Base-by-base conservation (phyloP, 1,140 invertebrate species). In the Gonatopus flavifemur region DNA sequence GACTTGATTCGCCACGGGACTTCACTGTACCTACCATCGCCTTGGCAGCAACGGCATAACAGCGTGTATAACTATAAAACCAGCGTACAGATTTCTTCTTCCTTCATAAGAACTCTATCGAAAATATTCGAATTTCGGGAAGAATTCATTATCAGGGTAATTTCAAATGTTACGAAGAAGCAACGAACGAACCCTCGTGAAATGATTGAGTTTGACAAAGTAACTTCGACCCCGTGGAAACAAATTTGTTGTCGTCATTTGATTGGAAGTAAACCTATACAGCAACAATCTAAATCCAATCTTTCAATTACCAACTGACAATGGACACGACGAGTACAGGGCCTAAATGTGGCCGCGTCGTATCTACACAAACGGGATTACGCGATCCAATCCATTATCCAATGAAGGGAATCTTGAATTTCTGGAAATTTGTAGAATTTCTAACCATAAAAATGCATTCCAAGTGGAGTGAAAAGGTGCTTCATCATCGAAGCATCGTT, bases 291-390 rank as follows among this genome's bases (percentile, higher is more conserved):
- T 72, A 72, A 72, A 73, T 77, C 66, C 71, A 78, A 78, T 78
- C 66, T 74, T 75, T 71, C 76, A 78, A 78, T 78, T 77, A 78
- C 70, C 62, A 62, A 49, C 61, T 62, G 59, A 72, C 69, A 74
- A 75, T 73, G 65, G 59, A 28, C 59, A 46, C 64, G 62, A 65
- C 64, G 59, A 48, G 49, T 55, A 49, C 55, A 50, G 56, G 51
- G 62, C 65, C 66, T 72, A 70, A 76, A 72, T 70, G 71, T 74
- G 67, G 59, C 72, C 64, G 70, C 75, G 73, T 77, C 72, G 72
- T 74, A 75, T 72, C 69, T 70, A 66, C 73, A 72, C 74, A 76
- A 77, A 78, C 71, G 70, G 67, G 69, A 76, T 77, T 78, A 76
- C 69, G 66, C 70, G 72, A 78, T 78, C 70, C 74, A 74, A 78